These are phyloP conservation scores for Tragelaphus eurycerus DNA, from an alignment of 2,797 vertebrate genomes.

Conservation along the genomic window DNA sequence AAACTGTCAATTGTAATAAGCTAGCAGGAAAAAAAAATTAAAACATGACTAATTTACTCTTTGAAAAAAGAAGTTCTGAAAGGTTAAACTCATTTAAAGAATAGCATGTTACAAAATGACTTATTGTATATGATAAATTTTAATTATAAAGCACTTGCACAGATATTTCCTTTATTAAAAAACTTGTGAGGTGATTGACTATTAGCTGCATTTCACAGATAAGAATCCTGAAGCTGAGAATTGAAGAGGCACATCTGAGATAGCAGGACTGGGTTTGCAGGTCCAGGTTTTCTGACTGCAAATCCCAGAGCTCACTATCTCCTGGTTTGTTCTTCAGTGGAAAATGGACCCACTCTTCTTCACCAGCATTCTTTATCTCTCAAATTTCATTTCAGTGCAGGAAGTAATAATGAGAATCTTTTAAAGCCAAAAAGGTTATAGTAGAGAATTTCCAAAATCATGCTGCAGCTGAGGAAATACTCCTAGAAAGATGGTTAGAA, in stretches of 20 bases:
- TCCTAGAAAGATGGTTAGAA: neutral
- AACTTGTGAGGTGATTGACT: neutral
- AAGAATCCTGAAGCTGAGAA: neutral
- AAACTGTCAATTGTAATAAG: neutral
- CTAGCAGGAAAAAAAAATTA: neutral
- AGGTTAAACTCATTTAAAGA: neutral
- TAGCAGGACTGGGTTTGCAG: neutral
- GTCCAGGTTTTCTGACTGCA: neutral
- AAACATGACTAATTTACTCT: neutral
- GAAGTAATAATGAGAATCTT: neutral
- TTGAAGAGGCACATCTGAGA: neutral
- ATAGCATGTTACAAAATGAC: neutral
- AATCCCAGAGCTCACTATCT: neutral
- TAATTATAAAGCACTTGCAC: neutral
- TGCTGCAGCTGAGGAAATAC: neutral
- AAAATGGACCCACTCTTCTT: neutral
- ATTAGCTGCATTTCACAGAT: neutral
- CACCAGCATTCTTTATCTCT: neutral
- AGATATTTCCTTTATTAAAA: neutral
- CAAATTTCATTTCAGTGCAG: neutral
- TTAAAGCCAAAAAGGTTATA: neutral
- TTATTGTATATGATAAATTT: constrained; percentile 13
- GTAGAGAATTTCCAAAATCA: neutral
- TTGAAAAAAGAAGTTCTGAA: neutral
- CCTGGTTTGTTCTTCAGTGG: neutral